Evolutionary conservation across 1,140 invertebrate species (phyloP), one percentile per base, ranked within the genome.

Genomic region (Drosophila rhopaloa): DNA sequence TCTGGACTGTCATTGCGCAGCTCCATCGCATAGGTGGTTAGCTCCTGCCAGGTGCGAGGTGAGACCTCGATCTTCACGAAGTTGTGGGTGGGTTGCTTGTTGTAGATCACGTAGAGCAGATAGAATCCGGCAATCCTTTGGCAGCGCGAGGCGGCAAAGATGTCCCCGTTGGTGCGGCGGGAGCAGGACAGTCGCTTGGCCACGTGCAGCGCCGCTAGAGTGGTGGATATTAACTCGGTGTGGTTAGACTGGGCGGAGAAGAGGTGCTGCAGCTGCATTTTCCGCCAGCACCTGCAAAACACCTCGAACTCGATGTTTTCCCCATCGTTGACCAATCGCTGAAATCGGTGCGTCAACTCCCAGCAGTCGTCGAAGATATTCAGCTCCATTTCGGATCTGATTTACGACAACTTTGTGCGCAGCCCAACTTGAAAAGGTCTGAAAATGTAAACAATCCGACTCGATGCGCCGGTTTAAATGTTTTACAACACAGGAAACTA

Each of bases 51-150:
- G 0, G 86, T 90, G 11, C 61, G 14, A 1, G 63, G 58, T 2
- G 74, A 78, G 0, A 81, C 73, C 7, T 91, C 73, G 35, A 92
- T 88, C 48, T 84, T 92, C 2, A 81, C 55, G 54, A 76, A 92
- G 9, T 70, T 53, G 14, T 80, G 72, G 6, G 91, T 91, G 2
- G 91, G 91, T 48, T 92, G 91, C 51, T 92, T 91, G 55, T 92
- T 78, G 50, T 84, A 92, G 14, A 92, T 80, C 10, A 66, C 67
- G 50, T 92, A 90, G 0, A 92, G 47, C 14, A 92, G 35, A 53
- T 65, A 92, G 19, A 92, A 54, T 2, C 57, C 85, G 0, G 81
- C 88, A 48, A 91, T 76, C 27, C 86, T 68, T 7, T 75, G 70
- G 2, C 27, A n/a, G 0, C 75, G 75, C 0, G 59, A 68, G 4